These are phyloP conservation scores for Beaufortia kweichowensis DNA, from an alignment of 2,113 vertebrate species.

Conservation along the genomic window DNA sequence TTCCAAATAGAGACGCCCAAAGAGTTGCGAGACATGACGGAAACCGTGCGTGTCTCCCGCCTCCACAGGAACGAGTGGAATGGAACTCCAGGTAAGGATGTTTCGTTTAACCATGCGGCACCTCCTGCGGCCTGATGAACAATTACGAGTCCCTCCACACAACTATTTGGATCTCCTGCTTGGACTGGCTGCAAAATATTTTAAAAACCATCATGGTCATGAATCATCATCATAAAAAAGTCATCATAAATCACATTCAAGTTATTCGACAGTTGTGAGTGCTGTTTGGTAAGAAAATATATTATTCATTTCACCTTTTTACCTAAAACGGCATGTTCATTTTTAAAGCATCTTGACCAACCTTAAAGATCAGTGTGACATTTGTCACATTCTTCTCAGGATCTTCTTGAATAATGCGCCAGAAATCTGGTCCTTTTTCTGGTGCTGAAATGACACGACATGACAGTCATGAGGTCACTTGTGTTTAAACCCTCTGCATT, in stretches of 20 bases:
- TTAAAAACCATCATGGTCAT: too few species aligned
- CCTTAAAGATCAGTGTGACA: slow-evolving; percentile 87
- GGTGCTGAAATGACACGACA: slow-evolving; percentile 77
- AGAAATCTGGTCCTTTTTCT: slow-evolving; percentile 85
- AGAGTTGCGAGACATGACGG: slow-evolving; percentile 83
- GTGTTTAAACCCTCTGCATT: too few species aligned
- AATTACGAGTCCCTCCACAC: slow-evolving; percentile 78
- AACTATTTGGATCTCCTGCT: slow-evolving; percentile 72
- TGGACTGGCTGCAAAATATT: slow-evolving; percentile 73
- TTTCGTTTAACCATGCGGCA: slow-evolving; percentile 61
- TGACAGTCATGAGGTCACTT: background rate
- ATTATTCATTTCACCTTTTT: too few species aligned
- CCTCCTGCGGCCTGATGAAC: slow-evolving; percentile 66
- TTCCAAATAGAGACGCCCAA: slow-evolving; percentile 81
- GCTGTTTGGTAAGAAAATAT: too few species aligned
- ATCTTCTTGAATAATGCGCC: slow-evolving; percentile 79
- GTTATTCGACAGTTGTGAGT: background rate
- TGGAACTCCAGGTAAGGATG: slow-evolving; percentile 68
- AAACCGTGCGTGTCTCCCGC: slow-evolving; percentile 75
- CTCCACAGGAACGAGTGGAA: slow-evolving; percentile 80
- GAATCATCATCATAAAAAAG: background rate
- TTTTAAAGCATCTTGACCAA: slow-evolving; percentile 66
- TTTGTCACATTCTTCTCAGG: slow-evolving; percentile 71
- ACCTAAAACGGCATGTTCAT: too few species aligned
- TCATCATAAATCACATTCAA: background rate